These are phyloP conservation scores for Ctenochaetus hawaiiensis DNA, from an alignment of 2,797 vertebrate genomes.

Conservation along the genomic window DNA sequence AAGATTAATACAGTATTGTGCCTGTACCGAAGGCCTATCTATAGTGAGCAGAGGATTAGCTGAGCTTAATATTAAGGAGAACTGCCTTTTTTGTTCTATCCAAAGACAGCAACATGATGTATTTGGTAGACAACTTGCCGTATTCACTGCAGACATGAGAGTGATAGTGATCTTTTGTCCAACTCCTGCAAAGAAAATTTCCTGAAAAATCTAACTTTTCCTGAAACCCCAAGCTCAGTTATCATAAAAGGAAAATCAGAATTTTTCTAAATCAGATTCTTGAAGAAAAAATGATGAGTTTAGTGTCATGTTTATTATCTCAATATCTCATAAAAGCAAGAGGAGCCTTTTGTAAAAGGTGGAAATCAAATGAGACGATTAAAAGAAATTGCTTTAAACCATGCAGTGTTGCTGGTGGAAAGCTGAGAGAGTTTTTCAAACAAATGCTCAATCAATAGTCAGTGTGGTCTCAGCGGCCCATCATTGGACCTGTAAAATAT, in stretches of 20 bases:
- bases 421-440: conserved; percentile 30
- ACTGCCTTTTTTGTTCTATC: background rate
- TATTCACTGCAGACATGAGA: background rate
- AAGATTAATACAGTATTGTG: background rate
- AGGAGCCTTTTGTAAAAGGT: background rate
- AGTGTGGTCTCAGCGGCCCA: conserved; percentile 18
- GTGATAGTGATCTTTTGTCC: background rate
- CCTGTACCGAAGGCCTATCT: background rate
- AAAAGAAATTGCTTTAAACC: background rate
- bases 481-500: conserved; percentile 37
- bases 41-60: background rate
- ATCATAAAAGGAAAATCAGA: background rate
- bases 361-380: conserved; percentile 15
- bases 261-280: background rate
- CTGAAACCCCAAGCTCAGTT: background rate
- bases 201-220: background rate
- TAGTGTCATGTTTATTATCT: background rate
- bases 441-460: conserved; percentile 41
- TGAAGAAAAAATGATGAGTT: background rate
- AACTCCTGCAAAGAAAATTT: background rate
- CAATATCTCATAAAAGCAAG: background rate
- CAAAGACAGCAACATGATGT: background rate
- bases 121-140: too few relatives aligned
- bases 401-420: conserved; percentile 9
- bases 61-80: background rate